phyloP scores from a whole-genome alignment of 53 echinoderm and acorn worm genomes.

The Paelopatides confundens region DNA sequence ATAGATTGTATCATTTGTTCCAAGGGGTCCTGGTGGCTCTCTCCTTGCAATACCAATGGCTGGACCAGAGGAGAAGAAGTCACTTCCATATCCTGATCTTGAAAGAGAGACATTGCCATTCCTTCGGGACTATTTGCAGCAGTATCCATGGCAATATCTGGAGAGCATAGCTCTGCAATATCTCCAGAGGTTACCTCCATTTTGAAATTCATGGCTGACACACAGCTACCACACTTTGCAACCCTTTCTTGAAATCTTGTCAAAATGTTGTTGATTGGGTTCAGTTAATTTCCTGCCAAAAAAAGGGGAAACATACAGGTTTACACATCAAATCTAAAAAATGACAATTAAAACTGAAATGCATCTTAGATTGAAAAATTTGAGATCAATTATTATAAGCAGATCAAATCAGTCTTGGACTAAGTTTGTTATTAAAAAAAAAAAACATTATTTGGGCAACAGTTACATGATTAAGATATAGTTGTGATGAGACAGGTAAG shows the following conservation, averaged over 20 bases:
- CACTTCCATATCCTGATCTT: conserved; percentile 44
- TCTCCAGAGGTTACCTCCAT: neutral
- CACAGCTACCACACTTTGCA: neutral
- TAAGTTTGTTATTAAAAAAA: too few relatives aligned
- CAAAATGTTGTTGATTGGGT: neutral
- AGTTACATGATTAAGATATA: too few relatives aligned
- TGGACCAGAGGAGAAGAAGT: neutral
- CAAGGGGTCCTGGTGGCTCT: neutral
- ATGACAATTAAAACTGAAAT: too few relatives aligned
- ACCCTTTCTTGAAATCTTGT: neutral
- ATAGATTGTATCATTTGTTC: neutral
- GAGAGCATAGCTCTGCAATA: neutral
- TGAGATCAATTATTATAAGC: too few relatives aligned
- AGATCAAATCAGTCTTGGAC: too few relatives aligned
- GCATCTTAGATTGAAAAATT: too few relatives aligned
- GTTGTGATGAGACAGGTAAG: too few relatives aligned
- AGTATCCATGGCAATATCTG: conserved; percentile 25
- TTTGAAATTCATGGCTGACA: neutral
- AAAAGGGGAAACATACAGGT: neutral
- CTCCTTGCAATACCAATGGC: neutral
- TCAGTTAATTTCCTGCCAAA: neutral
- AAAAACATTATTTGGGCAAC: too few relatives aligned
- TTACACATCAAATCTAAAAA: too few relatives aligned
- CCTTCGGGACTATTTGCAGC: conserved; percentile 24
- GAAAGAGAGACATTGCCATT: conserved; percentile 21